Evolutionary conservation across 1,140 invertebrate genomes (phyloP), one percentile per base, ranked within the genome.

Genomic region (Hypsibius dujardini): DNA sequence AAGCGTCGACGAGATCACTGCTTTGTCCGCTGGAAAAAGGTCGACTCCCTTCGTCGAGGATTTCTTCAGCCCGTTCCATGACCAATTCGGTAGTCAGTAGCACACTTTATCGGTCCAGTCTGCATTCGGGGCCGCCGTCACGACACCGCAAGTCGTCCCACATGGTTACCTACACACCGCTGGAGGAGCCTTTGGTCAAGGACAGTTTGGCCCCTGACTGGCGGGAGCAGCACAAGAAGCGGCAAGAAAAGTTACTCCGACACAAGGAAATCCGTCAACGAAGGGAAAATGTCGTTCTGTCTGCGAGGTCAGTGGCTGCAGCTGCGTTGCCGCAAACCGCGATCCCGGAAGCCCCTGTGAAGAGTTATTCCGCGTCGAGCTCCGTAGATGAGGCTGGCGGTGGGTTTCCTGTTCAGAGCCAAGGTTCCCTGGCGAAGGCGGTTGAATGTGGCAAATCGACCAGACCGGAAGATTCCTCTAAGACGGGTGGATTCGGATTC

Each of bases 181-280:
- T 56, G 50, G 50, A 56, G 50, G 50, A 56, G n/a, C 50, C 50
- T n/a, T 12, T 56, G 7, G 50, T 56, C 50, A 56, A 56, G n/a
- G 50, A 56, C 50, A 12, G 7, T 12, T n/a, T 56, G 7, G 7
- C 50, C n/a, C n/a, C 50, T n/a, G n/a, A 56, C 50, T 56, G 50
- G 50, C 7, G n/a, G n/a, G 50, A 56, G 50, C 50, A 56, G n/a
- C 50, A 56, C n/a, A 56, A 56, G 50, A 56, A 56, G n/a, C 50
- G 50, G 7, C 50, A 56, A n/a, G 50, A 7, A 12, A 7, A 56
- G 7, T 56, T 56, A 56, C 50, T 56, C 7, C 50, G n/a, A 12
- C 7, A 12, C 7, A 56, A 12, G 50, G 50, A 56, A 56, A n/a
- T 12, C 7, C 50, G 50, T 12, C 7, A 56, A 56, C 50, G 50